A percentile compares a stretch with the other conserved stretches of the same genome.
Conservation (phyloP, 1,140 invertebrate genomes). For the Whitmania pigra region DNA sequence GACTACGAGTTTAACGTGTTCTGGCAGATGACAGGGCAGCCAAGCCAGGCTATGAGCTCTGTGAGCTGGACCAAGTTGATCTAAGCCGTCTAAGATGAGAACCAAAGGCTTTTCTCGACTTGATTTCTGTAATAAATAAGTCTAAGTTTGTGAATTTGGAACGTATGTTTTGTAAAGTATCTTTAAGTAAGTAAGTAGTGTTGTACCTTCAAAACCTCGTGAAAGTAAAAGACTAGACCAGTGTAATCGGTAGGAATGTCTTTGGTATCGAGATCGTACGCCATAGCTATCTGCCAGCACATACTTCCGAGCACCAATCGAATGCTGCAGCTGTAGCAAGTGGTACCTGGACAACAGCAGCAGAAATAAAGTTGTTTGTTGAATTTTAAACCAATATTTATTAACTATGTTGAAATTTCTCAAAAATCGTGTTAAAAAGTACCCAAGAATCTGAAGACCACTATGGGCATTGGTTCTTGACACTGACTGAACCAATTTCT, state of each 20-base stretch:
- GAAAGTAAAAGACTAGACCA: constrained; percentile 22
- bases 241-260: constrained; percentile 21
- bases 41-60: constrained; percentile 16
- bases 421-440: neutral
- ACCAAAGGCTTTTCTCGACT: constrained; percentile 11
- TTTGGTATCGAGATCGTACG: constrained; percentile 14
- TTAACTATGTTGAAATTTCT: too few species aligned
- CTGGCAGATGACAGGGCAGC: constrained; percentile 9
- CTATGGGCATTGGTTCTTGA: constrained; percentile 15
- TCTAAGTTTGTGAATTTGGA: neutral
- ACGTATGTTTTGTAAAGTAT: neutral
- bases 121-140: constrained; percentile 9
- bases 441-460: constrained; percentile 22
- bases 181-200: neutral
- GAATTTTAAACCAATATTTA: neutral
- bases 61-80: constrained; percentile 13
- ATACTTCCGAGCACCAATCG: constrained; percentile 81
- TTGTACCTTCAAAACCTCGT: constrained; percentile 20
- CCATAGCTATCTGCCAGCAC: constrained; percentile 52
- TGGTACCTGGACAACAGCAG: constrained; percentile 49
- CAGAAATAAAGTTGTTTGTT: constrained; percentile 6
- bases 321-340: constrained; percentile 77
- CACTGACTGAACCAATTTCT: neutral
- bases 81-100: constrained; percentile 18
- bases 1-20: neutral